These are phyloP conservation scores for Lithophane socia DNA, from an alignment of 2,888 invertebrate species.

Conservation along the genomic window DNA sequence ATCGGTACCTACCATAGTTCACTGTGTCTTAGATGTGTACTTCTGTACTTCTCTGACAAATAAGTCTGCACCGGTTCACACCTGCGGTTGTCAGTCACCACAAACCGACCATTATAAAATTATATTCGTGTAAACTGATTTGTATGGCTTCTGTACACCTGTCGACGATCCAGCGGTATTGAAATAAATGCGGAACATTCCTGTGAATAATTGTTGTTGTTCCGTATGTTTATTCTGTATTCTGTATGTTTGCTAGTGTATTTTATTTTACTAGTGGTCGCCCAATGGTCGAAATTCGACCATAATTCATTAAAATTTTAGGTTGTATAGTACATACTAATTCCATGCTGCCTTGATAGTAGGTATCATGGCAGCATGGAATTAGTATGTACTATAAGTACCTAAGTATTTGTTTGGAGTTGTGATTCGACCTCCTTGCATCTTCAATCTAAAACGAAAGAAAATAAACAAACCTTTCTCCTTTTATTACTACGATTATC, in stretches of 20 bases:
- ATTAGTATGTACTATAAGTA: too few relatives aligned
- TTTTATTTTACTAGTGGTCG: neutral
- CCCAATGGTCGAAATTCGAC: too few relatives aligned
- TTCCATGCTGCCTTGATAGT: too few relatives aligned
- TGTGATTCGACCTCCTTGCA: neutral
- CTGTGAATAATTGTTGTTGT: slow-evolving; percentile 8
- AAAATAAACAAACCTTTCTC: slow-evolving; percentile 10
- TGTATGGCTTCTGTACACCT: slow-evolving; percentile 52
- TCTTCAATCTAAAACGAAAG: neutral
- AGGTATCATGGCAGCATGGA: too few relatives aligned
- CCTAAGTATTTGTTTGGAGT: neutral
- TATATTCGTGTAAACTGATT: slow-evolving; percentile 56
- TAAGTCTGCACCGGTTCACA: slow-evolving; percentile 31
- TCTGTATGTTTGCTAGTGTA: neutral
- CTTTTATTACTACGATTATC: slow-evolving; percentile 6
- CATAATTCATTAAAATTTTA: too few relatives aligned
- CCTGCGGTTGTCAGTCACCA: slow-evolving; percentile 55
- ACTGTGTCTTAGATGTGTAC: neutral
- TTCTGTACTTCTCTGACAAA: slow-evolving; percentile 19
- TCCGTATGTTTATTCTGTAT: too few relatives aligned
- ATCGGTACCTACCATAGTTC: neutral
- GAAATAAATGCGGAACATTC: slow-evolving; percentile 33
- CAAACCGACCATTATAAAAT: slow-evolving; percentile 54
- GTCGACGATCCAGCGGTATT: slow-evolving; percentile 20
- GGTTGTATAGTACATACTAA: too few relatives aligned